Evolutionary conservation across 2,797 vertebrate species (phyloP), one percentile per base, ranked within the genome.

Genomic region (Schizopygopsis malacanthus): DNA sequence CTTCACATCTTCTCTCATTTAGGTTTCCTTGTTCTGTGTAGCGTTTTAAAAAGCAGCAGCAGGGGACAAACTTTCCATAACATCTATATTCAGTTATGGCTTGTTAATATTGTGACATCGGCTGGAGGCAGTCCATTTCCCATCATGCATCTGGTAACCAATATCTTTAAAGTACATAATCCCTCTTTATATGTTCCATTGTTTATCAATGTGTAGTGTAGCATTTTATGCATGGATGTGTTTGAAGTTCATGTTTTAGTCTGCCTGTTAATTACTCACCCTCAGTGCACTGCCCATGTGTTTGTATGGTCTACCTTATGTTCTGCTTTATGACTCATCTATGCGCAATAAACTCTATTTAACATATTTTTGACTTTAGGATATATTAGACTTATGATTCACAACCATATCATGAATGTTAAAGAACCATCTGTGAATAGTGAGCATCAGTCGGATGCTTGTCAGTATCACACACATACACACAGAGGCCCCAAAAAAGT

Each of bases 1-100:
- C 72, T 82, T 85, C 89, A 67, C 79, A 82, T 73, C 65, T 47
- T 71, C 37, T 20, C 81, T 83, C 67, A 56, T 88, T 82, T 81
- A 77, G 63, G 52, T 28, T 73, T 70, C 43, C 18, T 50, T 83
- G 69, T 82, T 78, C 79, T 15, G 13, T 54, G 81, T 13, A 45
- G 86, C 47, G 15, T 75, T 84, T 13, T 59, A 82, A 81, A 79
- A 88, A 88, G 33, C 84, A 76, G 16, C n/a, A 37, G 28, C n/a
- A 75, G 45, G 1, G 0, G 37, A 83, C 75, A 75, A 75, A 47
- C 54, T 83, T 39, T 76, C 12, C 20, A 5, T 83, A 76, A 76
- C 56, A 76, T 83, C 41, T 83, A 50, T 28, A 33, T 72, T 82
- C 39, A 33, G n/a, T 45, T 41, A 71, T 71, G 37, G 33, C 16